Conservation (phyloP, 2,797 vertebrate species). For the Eremophila alpestris region DNA sequence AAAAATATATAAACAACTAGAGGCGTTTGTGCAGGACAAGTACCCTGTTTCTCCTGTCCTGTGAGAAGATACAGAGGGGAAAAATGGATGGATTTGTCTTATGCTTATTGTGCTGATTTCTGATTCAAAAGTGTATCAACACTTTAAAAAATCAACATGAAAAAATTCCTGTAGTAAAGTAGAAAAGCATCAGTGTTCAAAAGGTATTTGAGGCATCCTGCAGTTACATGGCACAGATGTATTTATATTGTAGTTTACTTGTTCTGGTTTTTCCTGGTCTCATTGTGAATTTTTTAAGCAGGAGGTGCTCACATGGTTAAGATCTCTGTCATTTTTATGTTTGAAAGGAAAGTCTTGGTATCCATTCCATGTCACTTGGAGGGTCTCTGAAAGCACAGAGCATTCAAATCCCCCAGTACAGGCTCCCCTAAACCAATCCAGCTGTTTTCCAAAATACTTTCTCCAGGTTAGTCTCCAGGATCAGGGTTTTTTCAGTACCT, state of each 20-base stretch:
- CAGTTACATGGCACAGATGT: background rate
- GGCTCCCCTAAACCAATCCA: background rate
- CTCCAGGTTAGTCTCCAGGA: background rate
- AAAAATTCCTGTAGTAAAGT: background rate
- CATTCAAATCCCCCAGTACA: background rate
- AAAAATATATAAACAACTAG: background rate
- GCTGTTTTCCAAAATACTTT: background rate
- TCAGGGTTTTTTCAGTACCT: background rate
- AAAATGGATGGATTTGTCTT: background rate
- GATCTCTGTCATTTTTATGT: background rate
- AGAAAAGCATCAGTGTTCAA: background rate
- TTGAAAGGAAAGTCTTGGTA: background rate
- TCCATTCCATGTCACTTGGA: background rate
- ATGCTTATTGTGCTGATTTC: background rate
- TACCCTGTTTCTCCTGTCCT: background rate
- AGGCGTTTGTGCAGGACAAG: background rate
- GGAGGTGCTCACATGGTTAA: background rate
- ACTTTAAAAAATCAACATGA: background rate
- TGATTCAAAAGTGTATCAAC: background rate
- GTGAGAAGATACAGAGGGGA: background rate
- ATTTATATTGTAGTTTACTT: background rate
- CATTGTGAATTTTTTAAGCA: background rate
- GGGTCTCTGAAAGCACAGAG: background rate
- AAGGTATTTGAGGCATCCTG: background rate
- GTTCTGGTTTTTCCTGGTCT: background rate